These are phyloP conservation scores for Pteruthius melanotis DNA, from an alignment of 2,113 vertebrate genomes.

Conservation along the genomic window DNA sequence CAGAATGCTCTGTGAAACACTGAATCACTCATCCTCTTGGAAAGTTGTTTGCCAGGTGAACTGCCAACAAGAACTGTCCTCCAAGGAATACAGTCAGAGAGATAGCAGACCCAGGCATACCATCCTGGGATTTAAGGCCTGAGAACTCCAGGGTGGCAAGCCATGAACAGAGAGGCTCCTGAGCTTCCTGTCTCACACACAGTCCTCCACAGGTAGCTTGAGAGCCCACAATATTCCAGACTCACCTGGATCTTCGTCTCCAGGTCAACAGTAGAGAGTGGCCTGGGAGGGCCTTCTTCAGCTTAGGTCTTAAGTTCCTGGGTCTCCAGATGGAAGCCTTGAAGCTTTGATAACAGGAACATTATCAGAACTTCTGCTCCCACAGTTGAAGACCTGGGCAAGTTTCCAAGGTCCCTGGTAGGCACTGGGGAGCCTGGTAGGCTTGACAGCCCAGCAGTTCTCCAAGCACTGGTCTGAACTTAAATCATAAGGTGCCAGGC, in stretches of 20 bases:
- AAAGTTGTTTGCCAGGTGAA: neutral
- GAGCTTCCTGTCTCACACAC: neutral
- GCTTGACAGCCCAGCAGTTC: neutral
- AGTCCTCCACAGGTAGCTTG: neutral
- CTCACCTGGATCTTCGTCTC: neutral
- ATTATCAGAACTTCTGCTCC: slow-evolving; percentile 23
- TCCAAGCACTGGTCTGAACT: neutral
- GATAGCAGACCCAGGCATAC: neutral
- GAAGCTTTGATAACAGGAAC: slow-evolving; percentile 32
- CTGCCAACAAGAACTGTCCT: neutral
- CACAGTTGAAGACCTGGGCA: slow-evolving; percentile 12
- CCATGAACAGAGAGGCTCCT: neutral
- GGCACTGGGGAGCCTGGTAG: neutral
- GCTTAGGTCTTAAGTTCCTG: neutral
- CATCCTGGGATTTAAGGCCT: neutral
- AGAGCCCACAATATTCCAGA: neutral
- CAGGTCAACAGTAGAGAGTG: neutral
- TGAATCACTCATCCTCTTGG: neutral
- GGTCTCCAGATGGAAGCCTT: slow-evolving; percentile 46
- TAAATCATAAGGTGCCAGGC: neutral
- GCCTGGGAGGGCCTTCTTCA: neutral
- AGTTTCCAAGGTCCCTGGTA: slow-evolving; percentile 42
- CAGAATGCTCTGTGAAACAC: neutral
- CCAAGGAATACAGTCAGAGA: neutral
- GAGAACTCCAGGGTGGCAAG: neutral